Base-by-base conservation (phyloP, 2,797 vertebrate genomes). In the Chelmon rostratus region DNA sequence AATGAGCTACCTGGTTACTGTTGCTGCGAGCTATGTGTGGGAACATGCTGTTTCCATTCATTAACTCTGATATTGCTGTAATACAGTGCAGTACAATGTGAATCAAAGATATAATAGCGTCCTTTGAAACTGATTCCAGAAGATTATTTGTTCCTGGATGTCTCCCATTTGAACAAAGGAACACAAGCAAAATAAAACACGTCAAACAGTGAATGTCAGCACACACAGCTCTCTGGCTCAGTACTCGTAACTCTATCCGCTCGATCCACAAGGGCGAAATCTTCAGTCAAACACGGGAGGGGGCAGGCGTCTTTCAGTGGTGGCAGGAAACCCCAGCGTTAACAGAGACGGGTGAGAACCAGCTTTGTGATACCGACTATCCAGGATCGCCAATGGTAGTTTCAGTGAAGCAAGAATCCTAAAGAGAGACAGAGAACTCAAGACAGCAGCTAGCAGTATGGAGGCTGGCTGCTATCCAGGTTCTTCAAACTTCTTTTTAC, bases 21-120 rank as follows among this genome's bases (percentile, higher is more conserved):
- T 23, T 58, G 56, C 47, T 40, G 28, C 67, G 38, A 79, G 68
- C 52, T 46, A 31, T 33, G 31, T 62, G n/a, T 87, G 82, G 74
- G 80, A 86, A 85, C 74, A 38, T 25, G 23, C 77, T 64, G 38
- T 76, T 64, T 74, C 52, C 67, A 67, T 82, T 40, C 12, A 49
- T 82, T 74, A 69, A 47, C 61, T 70, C 13, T 50, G n/a, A 81
- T 73, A 73, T 58, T 23, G 8, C 65, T 49, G 23, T 33, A 31
- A 31, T 28, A 31, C 28, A 31, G 31, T 31, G 31, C 28, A 56
- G 52, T 64, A 59, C 21, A 73, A 16, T 59, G 54, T 72, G 59
- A 64, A 58, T 53, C 23, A 71, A 5, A 23, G 63, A 59, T 50
- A 7, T 61, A 79, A 72, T 57, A 38, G 49, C 46, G 54, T 46